Evolutionary conservation across 2,888 invertebrate genomes (phyloP).

Genomic region (Lymantria monacha): DNA sequence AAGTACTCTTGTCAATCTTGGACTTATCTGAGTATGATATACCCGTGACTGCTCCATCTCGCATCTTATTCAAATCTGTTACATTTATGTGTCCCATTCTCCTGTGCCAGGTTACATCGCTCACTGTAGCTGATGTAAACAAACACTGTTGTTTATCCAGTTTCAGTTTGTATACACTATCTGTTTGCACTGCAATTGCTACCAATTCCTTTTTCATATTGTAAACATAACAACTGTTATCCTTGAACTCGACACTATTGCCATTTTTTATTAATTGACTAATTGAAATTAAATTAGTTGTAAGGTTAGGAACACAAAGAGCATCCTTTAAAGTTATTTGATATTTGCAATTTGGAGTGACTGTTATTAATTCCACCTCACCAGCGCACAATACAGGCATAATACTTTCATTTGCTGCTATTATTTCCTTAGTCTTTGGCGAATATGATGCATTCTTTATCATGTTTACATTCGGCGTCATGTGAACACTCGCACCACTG

Average conservation of each 20-base stretch:
- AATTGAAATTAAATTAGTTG: neutral
- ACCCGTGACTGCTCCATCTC: slow-evolving; percentile 11
- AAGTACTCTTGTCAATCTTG: neutral
- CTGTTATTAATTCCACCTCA: slow-evolving; percentile 2
- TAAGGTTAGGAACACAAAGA: slow-evolving; percentile 2
- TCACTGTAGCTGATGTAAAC: neutral
- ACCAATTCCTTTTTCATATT: neutral
- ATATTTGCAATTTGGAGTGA: slow-evolving; percentile 1
- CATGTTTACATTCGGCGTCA: neutral
- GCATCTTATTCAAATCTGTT: slow-evolving; percentile 5
- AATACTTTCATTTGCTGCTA: neutral
- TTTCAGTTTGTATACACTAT: slow-evolving; percentile 1
- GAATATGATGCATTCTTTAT: neutral
- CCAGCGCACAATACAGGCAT: slow-evolving; percentile 3
- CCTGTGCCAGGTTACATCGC: neutral
- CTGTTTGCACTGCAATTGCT: neutral
- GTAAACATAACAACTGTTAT: neutral
- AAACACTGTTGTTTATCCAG: neutral
- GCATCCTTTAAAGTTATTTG: neutral
- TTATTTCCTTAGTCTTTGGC: slow-evolving; percentile 1
- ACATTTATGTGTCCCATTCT: slow-evolving; percentile 1
- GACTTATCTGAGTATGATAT: slow-evolving; percentile 2
- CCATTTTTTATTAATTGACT: slow-evolving; percentile 1
- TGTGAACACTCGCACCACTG: neutral
- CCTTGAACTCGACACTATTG: neutral